phyloP scores from a whole-genome alignment of 1,140 invertebrate species.

The Brachionus manjavacas region DNA sequence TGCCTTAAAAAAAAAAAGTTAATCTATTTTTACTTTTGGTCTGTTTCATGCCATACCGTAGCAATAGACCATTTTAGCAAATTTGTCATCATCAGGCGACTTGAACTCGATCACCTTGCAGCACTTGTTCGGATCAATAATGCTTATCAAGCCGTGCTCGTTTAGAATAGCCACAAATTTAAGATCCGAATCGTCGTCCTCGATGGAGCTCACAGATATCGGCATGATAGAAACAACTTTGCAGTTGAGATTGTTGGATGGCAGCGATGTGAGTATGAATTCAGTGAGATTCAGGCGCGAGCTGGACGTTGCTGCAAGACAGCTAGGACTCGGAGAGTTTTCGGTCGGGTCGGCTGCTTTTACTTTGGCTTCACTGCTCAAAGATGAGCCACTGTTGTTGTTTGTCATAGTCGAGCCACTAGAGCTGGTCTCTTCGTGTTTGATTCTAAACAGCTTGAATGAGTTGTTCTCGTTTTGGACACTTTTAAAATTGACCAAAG shows the following conservation, averaged over 20 bases:
- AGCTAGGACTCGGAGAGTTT: background rate
- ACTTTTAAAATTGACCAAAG: conserved; percentile 19
- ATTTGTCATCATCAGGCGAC: background rate
- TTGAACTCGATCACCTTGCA: conserved; percentile 2
- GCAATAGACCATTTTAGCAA: conserved; percentile 18
- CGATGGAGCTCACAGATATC: background rate
- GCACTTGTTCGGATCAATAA: conserved; percentile 15
- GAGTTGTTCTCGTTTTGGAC: background rate
- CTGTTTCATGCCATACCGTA: background rate
- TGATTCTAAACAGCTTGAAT: conserved; percentile 20
- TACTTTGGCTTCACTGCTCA: conserved; percentile 5
- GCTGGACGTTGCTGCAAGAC: conserved; percentile 29
- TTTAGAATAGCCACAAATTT: conserved; percentile 20
- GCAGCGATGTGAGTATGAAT: conserved; percentile 6
- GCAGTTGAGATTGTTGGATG: background rate
- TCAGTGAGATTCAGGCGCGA: conserved; percentile 33
- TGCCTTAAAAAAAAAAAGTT: background rate
- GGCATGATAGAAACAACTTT: background rate
- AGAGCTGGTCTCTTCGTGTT: conserved; percentile 33
- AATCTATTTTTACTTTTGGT: no score
- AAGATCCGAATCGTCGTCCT: conserved; percentile 14
- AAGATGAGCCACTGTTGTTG: background rate
- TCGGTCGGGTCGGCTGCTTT: background rate
- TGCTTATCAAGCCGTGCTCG: background rate
- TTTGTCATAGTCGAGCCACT: background rate